Base-by-base conservation (phyloP, 2,113 vertebrate species). In the Ciconia boyciana region DNA sequence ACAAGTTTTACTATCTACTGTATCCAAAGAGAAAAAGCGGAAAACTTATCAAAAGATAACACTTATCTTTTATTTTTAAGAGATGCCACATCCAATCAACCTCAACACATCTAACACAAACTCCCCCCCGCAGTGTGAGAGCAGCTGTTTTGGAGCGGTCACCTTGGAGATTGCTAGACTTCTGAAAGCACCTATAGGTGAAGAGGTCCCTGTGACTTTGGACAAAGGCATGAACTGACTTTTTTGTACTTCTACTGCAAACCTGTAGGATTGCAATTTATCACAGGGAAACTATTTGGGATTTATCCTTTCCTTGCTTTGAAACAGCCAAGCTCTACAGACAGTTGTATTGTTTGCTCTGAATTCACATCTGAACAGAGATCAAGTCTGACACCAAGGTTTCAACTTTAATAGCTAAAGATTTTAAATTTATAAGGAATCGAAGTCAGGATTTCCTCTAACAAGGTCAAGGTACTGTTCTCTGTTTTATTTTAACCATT, bases 121-220 rank as follows among this genome's bases (percentile, higher is more conserved):
- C 12, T 66, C 8, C 39, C 46, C 68, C 77, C 29, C 13, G 39
- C 39, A 61, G 65, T 41, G 89, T 65, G 94, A 89, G 36, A 96
- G 70, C 77, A 96, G 89, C 61, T 95, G 89, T 49, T 93, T 91
- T 85, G 83, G 34, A 87, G 34, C 52, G 61, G 66, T 94, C 66
- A 93, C 83, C 80, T 97, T 95, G 88, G 88, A 92, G 64, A 68
- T 2, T 75, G 77, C 6, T 77, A 34, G 29, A 64, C 81, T 88
- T 81, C 64, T 90, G 43, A 13, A 83, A 78, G 12, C 0, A 4
- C n/a, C 39, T 76, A 16, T 48, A 64, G 75, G 51, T 80, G 26
- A 89, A 91, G 28, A 75, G 13, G 5, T 87, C 10, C 60, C 46
- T 68, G 13, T 91, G 95, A 90, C 90, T 87, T 95, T 92, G 72